phyloP scores from a whole-genome alignment of 1,140 invertebrate species.

The Camponotus vicinus region DNA sequence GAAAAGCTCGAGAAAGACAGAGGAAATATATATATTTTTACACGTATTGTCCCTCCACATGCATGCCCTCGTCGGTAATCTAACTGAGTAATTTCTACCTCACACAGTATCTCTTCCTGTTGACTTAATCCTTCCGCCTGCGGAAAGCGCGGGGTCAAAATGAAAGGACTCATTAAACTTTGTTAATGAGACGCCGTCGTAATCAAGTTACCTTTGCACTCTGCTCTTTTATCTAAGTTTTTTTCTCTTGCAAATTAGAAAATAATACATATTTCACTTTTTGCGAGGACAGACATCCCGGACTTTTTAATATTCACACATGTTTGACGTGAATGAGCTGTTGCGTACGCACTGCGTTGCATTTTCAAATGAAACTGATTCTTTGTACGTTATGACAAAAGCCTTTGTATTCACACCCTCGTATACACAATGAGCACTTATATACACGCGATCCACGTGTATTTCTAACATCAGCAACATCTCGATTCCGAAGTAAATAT shows the following conservation, averaged over 20 bases:
- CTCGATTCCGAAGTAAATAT: constrained; percentile 33
- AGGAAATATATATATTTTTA: constrained; percentile 33
- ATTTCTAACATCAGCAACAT: constrained; percentile 35
- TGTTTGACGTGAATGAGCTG: constrained; percentile 17
- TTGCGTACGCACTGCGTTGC: neutral
- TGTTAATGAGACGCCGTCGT: constrained; percentile 25
- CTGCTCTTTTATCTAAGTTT: constrained; percentile 1
- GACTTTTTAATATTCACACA: constrained; percentile 43
- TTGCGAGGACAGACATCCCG: neutral
- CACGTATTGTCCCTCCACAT: neutral
- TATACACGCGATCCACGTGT: neutral
- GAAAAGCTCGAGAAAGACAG: neutral
- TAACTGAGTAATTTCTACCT: constrained; percentile 6
- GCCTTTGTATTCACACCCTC: constrained; percentile 17
- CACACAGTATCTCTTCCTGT: constrained; percentile 17
- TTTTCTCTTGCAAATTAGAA: constrained; percentile 27
- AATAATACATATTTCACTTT: neutral
- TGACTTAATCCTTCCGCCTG: constrained; percentile 13
- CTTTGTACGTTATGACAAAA: constrained; percentile 45
- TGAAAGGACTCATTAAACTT: constrained; percentile 45
- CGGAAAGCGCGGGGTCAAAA: neutral
- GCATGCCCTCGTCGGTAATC: constrained; percentile 19
- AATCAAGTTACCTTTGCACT: constrained; percentile 8
- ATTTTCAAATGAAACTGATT: constrained; percentile 41
- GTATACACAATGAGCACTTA: constrained; percentile 16